These are phyloP conservation scores for Centropristis striata DNA, from an alignment of 2,113 vertebrate species.

Conservation along the genomic window DNA sequence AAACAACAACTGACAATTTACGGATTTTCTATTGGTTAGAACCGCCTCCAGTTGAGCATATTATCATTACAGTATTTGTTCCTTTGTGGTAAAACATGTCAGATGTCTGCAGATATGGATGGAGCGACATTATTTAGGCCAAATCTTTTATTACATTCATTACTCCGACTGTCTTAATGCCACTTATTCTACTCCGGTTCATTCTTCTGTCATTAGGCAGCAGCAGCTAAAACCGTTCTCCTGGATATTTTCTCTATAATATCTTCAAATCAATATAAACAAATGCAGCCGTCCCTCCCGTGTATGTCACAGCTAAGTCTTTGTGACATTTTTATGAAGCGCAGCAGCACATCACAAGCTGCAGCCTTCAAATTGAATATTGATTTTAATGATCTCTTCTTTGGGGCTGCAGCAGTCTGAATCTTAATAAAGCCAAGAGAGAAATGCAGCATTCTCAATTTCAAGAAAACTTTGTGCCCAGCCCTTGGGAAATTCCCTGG, in stretches of 20 bases:
- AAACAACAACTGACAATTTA: no score
- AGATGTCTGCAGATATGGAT: neutral
- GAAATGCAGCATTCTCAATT: conserved; percentile 55
- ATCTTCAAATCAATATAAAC: conserved; percentile 54
- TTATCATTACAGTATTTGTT: neutral
- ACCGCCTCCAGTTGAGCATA: no score
- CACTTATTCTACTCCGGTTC: conserved; percentile 19
- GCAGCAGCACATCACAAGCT: conserved; percentile 38
- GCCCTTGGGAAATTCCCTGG: conserved; percentile 56
- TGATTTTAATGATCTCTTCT: conserved; percentile 74
- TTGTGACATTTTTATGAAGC: conserved; percentile 70
- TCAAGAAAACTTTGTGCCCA: conserved; percentile 54
- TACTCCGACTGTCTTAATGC: neutral
- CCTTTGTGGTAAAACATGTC: neutral
- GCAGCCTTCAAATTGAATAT: conserved; percentile 69
- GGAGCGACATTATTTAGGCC: neutral
- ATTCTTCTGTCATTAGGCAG: conserved; percentile 25
- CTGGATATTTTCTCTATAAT: conserved; percentile 33
- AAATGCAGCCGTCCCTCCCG: conserved; percentile 36
- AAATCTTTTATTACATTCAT: neutral
- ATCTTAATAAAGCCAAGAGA: conserved; percentile 59
- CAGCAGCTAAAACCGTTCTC: conserved; percentile 50
- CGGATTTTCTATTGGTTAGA: no score
- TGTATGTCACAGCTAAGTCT: conserved; percentile 59
- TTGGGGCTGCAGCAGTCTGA: conserved; percentile 63